Base-by-base conservation (phyloP, 2,113 vertebrate genomes). In the Chlorodrepanis virens region DNA sequence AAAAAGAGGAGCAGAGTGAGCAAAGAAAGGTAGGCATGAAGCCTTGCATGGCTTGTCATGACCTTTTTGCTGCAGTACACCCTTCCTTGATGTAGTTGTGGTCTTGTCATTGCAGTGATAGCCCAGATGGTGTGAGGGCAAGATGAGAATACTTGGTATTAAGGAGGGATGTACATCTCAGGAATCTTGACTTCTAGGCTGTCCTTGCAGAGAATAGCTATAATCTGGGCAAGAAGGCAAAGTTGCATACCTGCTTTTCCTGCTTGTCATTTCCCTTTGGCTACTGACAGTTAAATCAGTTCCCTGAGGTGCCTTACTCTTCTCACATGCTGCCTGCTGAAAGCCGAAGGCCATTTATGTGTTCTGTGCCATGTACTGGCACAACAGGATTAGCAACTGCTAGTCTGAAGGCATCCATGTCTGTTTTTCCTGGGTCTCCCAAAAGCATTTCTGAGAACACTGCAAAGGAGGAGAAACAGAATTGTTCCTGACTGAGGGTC, bases 341-440 rank as follows among this genome's bases (percentile, higher is more conserved):
- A 64, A 77, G n/a, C 35, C n/a, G 57, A 81, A 67, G 52, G 25
- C 69, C 17, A 6, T 25, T 10, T 22, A 14, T 0, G 0, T 37
- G 28, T 61, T 84, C 33, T 82, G 25, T 9, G 20, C 28, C n/a
- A 7, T 12, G 39, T 12, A 61, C 12, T n/a, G 59, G 13, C 52
- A 24, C 35, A 42, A 18, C 8, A 79, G 56, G 28, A 28, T 75
- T 42, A 47, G 39, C 10, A 90, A 6, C 27, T 85, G 27, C 56
- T 63, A 5, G 25, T 85, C 40, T 47, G 53, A 68, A 68, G 37
- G 24, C 9, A 44, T 24, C 27, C 0, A 0, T 44, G 3, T 52
- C 49, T 72, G 9, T 37, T 90, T 25, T 50, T 83, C 53, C 40
- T 60, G 65, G 3, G 3, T 76, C 8, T 71, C n/a, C 21, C 28